Evolutionary conservation across 2,113 vertebrate genomes (phyloP), one percentile per base, ranked within the genome.

Genomic region (Psilopogon haemacephalus): DNA sequence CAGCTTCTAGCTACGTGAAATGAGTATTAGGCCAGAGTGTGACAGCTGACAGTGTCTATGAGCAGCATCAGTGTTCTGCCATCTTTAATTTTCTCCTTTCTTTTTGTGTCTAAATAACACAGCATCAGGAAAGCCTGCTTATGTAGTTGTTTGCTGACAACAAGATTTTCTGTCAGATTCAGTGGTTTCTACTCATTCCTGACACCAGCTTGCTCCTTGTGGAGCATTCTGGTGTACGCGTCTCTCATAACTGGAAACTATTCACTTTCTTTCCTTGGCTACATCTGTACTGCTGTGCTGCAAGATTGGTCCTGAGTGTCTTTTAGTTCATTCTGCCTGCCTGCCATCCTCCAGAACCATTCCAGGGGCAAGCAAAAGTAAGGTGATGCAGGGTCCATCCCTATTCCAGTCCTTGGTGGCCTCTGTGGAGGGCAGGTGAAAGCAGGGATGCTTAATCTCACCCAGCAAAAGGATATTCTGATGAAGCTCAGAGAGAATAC

Each of bases 71-170:
- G 50, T 18, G 55, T 38, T 64, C 75, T 95, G 94, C 92, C 92
- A 86, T 93, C 89, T 94, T 96, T 86, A 52, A 84, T 93, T 76
- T 86, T 93, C 79, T 86, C 46, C 37, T 82, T 77, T 79, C 76
- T 84, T 87, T 86, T 82, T 35, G 68, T 91, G 42, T 79, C 80
- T 84, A 79, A 93, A 86, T 84, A 71, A 96, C 71, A 91, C 52
- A 91, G 48, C 44, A 80, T 54, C 54, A 71, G 60, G 71, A 88
- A 90, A 89, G 12, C 35, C 50, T 81, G 55, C 59, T 90, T 88
- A 56, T 79, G 15, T 15, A 84, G 62, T 32, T 91, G 54, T 74
- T 90, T 62, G 54, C 65, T 91, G 86, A 63, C 17, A 63, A n/a
- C 21, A 3, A 19, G 42, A 38, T 86, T 68, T n/a, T 74, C 37